Evolutionary conservation across 2,797 vertebrate genomes (phyloP).

Genomic region (Hylomyscus alleni): DNA sequence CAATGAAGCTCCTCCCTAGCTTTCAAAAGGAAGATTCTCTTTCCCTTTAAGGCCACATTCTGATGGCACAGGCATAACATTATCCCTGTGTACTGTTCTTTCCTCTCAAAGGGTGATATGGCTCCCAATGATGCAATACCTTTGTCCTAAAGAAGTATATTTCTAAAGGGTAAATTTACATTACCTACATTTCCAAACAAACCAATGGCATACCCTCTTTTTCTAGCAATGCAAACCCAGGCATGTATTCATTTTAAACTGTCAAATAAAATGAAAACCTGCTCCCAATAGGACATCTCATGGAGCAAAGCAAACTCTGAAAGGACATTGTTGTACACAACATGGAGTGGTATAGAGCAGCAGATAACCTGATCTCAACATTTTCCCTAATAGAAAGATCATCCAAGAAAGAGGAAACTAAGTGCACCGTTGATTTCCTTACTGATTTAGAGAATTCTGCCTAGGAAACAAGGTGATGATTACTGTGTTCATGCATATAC

Average conservation of each 20-base stretch:
- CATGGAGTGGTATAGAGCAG: background rate
- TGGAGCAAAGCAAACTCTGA: background rate
- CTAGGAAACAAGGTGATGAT: background rate
- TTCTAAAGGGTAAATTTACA: background rate
- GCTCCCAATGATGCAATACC: background rate
- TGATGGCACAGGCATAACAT: background rate
- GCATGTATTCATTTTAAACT: background rate
- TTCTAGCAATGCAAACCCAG: too few relatives aligned
- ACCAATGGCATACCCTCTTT: background rate
- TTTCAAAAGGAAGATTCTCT: too few relatives aligned
- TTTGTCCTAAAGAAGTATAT: background rate
- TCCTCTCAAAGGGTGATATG: background rate
- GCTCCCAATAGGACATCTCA: background rate
- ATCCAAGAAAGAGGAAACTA: background rate
- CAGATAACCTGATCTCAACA: too few relatives aligned
- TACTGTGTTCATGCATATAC: background rate
- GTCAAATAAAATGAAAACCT: background rate
- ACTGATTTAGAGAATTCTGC: background rate
- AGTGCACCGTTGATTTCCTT: background rate
- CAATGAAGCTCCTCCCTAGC: too few relatives aligned
- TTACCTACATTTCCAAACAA: background rate
- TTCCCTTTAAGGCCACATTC: background rate
- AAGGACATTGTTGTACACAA: background rate
- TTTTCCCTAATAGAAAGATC: background rate
- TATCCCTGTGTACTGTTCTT: background rate